Evolutionary conservation across 2,113 vertebrate genomes (phyloP).

Genomic region (Pomatorhinus ruficollis): DNA sequence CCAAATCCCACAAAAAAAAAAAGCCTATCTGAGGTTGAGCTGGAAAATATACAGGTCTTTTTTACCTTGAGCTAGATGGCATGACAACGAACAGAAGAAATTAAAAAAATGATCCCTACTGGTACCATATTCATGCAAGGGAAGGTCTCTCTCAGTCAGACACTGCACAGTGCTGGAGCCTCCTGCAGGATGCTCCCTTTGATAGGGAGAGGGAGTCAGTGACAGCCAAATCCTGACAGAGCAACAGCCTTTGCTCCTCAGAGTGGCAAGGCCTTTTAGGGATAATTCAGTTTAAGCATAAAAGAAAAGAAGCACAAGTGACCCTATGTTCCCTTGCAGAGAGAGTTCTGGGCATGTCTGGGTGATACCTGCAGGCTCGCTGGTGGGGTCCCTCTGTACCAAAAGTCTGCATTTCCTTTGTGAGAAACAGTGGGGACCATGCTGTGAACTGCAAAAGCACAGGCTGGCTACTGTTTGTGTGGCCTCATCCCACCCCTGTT

Average conservation of each 20-base stretch:
- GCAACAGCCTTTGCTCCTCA: not conserved
- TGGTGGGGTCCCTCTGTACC: not conserved
- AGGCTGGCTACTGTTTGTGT: not conserved
- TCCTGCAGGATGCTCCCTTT: not conserved
- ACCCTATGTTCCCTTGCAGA: not conserved
- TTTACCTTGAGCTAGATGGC: not conserved
- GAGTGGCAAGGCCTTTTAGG: not conserved
- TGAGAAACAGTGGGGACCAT: not conserved
- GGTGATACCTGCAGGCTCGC: not conserved
- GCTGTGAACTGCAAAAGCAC: not conserved
- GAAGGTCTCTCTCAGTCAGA: not conserved
- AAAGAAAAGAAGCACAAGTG: not conserved
- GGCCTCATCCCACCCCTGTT: not conserved
- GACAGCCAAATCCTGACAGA: not conserved
- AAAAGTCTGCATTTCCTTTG: not conserved
- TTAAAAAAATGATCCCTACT: rapidly evolving
- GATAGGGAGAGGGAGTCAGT: not conserved
- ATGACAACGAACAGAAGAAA: not conserved
- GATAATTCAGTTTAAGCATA: not conserved
- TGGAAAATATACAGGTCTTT: not conserved
- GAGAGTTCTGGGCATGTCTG: not conserved
- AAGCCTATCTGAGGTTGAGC: not conserved
- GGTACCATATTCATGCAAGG: not conserved
- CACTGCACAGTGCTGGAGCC: not conserved
- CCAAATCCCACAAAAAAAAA: not conserved